These are phyloP conservation scores for Harmothoe impar DNA, from an alignment of 2,888 invertebrate genomes.

Conservation along the genomic window DNA sequence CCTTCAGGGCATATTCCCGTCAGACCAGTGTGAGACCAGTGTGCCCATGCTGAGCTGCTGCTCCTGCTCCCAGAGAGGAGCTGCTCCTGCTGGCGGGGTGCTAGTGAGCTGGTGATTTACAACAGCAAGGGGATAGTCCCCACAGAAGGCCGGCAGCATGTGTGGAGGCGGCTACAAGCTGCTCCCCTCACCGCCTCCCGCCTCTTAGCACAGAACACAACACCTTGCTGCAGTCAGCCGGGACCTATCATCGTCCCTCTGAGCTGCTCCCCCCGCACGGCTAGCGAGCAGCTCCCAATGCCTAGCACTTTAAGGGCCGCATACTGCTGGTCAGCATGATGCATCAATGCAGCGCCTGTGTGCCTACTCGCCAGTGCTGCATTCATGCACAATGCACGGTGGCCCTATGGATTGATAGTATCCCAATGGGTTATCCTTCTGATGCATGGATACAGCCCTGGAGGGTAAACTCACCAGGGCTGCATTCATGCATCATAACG, in stretches of 20 bases:
- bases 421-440: too few relatives aligned
- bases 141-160: conserved; percentile 7
- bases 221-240: neutral
- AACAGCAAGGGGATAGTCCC: neutral
- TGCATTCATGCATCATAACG: too few relatives aligned
- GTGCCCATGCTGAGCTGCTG: neutral
- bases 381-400: too few relatives aligned
- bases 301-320: too few relatives aligned
- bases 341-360: too few relatives aligned
- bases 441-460: too few relatives aligned
- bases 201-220: neutral
- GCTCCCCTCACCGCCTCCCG: neutral
- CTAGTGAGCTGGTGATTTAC: neutral
- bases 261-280: neutral
- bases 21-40: neutral
- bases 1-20: too few relatives aligned
- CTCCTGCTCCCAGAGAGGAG: neutral
- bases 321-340: too few relatives aligned
- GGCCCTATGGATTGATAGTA: too few relatives aligned
- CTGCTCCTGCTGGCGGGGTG: neutral
- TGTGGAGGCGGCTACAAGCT: neutral
- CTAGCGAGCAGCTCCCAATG: neutral
- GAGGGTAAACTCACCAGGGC: too few relatives aligned
- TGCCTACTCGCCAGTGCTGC: too few relatives aligned
- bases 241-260: neutral